A percentile compares a stretch with the other conserved stretches of the same genome.
Evolutionary conservation across 2,797 vertebrate genomes (phyloP).

Genomic region (Huso huso): DNA sequence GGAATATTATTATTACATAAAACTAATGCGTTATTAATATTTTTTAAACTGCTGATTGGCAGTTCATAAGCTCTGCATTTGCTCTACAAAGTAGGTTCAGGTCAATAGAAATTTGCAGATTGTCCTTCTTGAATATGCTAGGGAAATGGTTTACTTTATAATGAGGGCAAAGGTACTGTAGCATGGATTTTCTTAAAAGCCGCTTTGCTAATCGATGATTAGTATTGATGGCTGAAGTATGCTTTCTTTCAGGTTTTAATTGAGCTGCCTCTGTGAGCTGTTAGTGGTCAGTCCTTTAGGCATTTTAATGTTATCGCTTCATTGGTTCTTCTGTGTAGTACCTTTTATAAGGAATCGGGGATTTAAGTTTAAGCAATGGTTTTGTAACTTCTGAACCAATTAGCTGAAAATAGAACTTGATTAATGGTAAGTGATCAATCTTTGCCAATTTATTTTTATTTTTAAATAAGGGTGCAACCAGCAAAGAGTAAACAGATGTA

Average conservation of each 20-base stretch:
- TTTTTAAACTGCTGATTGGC: conserved; percentile 20
- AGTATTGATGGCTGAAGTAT: conserved; percentile 32
- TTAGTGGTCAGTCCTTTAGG: conserved; percentile 19
- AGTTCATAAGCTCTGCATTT: conserved; percentile 23
- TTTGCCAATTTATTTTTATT: too few relatives aligned
- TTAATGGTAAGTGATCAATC: too few relatives aligned
- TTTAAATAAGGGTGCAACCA: too few relatives aligned
- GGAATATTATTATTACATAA: too few relatives aligned
- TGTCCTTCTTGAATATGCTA: conserved; percentile 35
- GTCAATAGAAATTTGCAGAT: conserved; percentile 38
- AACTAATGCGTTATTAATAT: too few relatives aligned
- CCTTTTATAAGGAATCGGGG: too few relatives aligned
- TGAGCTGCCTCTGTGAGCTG: conserved; percentile 14
- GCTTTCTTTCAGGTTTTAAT: conserved; percentile 20
- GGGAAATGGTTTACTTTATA: conserved; percentile 16
- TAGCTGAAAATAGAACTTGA: too few relatives aligned
- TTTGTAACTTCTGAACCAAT: too few relatives aligned
- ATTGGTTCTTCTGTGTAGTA: too few relatives aligned
- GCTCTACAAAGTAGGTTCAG: conserved; percentile 22
- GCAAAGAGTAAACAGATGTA: too few relatives aligned
- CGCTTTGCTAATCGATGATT: conserved; percentile 30
- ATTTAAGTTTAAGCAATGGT: too few relatives aligned
- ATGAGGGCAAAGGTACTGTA: conserved; percentile 11
- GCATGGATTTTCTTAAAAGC: conserved; percentile 13
- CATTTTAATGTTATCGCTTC: conserved; percentile 28